Evolutionary conservation across 2,113 vertebrate species (phyloP), one percentile per base, ranked within the genome.

Genomic region (Parus major): DNA sequence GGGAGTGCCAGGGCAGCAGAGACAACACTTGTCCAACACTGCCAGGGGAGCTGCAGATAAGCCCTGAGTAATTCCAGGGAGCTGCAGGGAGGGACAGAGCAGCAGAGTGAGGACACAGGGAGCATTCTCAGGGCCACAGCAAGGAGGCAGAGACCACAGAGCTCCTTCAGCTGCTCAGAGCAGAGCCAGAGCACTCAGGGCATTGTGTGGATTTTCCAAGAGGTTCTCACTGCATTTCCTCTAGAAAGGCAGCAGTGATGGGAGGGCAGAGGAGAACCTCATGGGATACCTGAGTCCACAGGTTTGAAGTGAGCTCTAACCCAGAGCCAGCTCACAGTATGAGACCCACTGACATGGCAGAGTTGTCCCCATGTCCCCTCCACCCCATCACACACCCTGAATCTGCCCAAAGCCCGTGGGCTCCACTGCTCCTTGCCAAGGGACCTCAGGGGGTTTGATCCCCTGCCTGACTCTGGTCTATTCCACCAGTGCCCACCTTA

Each of bases 21-120:
- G 36, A 36, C n/a, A 46, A 42, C 11, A 12, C 31, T 61, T 12
- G 50, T 8, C 15, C 5, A 3, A 10, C 23, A 13, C 50, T 69
- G 59, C 35, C 44, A 63, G n/a, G 35, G 33, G 20, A 55, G 18
- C 46, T 13, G 49, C 77, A 80, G 12, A 65, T 10, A 12, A 83
- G 33, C 33, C 39, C 27, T 15, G 35, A 12, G 23, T 27, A 35
- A 19, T 13, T 21, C 44, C 78, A 53, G 47, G 1, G 4, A 56
- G 35, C 59, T 36, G 31, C 12, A 61, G 29, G 18, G 42, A 57
- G 31, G 64, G 46, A 36, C 28, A 78, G 82, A 84, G 57, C 35
- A 64, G 28, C 41, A 36, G 29, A 36, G 35, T 0, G 0, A 66
- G 65, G 29, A 7, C 41, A 5, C 0, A 0, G 28, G 36, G 42